phyloP scores from a whole-genome alignment of 2,888 invertebrate species.

The Cryptus viduatorius region DNA sequence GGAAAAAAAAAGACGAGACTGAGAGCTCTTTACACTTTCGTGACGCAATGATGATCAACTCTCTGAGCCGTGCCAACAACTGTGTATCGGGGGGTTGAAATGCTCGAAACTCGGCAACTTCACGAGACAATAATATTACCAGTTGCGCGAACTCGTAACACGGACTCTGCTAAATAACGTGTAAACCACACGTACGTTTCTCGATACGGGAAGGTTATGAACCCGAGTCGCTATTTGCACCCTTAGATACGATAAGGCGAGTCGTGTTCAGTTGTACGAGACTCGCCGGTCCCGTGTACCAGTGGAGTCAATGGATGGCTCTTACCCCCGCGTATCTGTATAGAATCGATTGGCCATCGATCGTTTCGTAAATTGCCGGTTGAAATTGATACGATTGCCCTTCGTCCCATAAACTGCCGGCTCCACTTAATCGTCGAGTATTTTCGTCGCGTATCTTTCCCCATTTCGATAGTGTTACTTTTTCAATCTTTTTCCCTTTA shows the following conservation, averaged over 20 bases:
- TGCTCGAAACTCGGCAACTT: not conserved
- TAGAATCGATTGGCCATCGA: conserved; percentile 51
- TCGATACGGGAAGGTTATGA: conserved; percentile 76
- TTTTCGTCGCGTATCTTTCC: conserved; percentile 19
- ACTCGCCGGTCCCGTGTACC: conserved; percentile 17
- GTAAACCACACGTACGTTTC: conserved; percentile 74
- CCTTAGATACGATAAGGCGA: conserved; percentile 51
- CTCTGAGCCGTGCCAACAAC: not conserved
- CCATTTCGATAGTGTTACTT: not conserved
- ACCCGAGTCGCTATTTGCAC: conserved; percentile 67
- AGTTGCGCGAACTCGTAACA: not conserved
- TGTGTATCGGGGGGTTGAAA: not conserved
- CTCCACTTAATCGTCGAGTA: conserved; percentile 4
- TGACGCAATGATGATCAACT: not conserved
- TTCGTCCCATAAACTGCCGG: conserved; percentile 44
- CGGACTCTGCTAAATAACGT: conserved; percentile 76
- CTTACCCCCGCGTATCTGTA: not conserved
- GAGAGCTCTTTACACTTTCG: conserved; percentile 11
- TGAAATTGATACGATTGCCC: conserved; percentile 48
- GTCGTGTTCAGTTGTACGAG: conserved; percentile 32
- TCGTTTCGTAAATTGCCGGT: conserved; percentile 56
- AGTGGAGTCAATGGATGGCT: conserved; percentile 7
- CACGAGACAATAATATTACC: conserved; percentile 54
- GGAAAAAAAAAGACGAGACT: not conserved
- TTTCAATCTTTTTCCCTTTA: not conserved